These are phyloP conservation scores for Crotalus horridus DNA, from an alignment of 2,113 vertebrate genomes.

Conservation along the genomic window DNA sequence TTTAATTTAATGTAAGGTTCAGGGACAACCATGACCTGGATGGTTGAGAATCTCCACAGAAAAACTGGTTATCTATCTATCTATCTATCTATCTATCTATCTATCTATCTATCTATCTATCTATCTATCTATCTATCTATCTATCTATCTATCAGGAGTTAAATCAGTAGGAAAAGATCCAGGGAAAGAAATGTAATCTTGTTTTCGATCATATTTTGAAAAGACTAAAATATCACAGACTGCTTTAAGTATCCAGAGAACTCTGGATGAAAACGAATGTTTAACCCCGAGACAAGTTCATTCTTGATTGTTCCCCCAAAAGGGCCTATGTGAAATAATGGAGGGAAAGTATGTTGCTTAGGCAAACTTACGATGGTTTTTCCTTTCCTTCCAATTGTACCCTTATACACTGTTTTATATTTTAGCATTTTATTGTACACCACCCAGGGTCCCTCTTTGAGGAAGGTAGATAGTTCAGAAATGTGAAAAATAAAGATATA, in stretches of 20 bases:
- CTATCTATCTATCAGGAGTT: not conserved
- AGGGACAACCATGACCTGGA: too few relatives aligned
- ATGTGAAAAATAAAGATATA: not conserved
- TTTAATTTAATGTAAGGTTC: too few relatives aligned
- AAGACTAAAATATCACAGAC: not conserved
- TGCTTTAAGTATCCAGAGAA: not conserved
- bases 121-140: too few relatives aligned
- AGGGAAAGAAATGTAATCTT: not conserved
- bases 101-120: too few relatives aligned
- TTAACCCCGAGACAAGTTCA: not conserved
- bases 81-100: too few relatives aligned
- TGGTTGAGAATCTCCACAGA: too few relatives aligned
- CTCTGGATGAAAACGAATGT: not conserved
- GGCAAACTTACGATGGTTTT: not conserved
- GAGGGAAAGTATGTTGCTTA: not conserved
- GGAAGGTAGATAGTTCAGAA: too few relatives aligned
- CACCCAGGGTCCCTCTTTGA: not conserved
- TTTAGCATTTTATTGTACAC: not conserved
- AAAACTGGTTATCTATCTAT: too few relatives aligned
- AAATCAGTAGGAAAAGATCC: not conserved
- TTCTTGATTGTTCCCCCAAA: not conserved
- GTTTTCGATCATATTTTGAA: not conserved
- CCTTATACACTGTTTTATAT: not conserved
- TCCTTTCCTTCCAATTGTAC: not conserved
- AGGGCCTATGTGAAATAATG: not conserved